These are phyloP conservation scores for Monoplex corrugatus DNA, from an alignment of 2,888 invertebrate genomes.

Conservation along the genomic window DNA sequence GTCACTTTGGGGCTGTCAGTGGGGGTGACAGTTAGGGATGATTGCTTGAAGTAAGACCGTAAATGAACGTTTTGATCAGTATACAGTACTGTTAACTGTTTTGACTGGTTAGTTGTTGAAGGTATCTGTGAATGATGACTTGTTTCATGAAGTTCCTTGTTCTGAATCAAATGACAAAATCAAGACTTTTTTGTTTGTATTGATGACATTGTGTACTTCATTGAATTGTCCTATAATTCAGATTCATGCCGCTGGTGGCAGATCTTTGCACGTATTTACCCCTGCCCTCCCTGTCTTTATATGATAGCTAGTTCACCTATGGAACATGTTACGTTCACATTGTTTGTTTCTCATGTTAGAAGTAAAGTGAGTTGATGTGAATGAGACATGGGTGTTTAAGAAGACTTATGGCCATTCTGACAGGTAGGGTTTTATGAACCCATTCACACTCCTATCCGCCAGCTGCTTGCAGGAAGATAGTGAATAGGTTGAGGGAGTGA, in stretches of 20 bases:
- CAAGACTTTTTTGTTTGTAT: not conserved
- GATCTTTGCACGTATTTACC: not conserved
- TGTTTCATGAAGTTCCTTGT: too few species aligned
- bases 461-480: too few species aligned
- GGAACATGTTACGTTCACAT: too few species aligned
- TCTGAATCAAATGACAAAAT: conserved; percentile 11
- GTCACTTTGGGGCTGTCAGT: not conserved
- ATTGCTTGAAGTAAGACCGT: not conserved
- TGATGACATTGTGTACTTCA: not conserved
- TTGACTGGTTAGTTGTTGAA: not conserved
- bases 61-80: not conserved
- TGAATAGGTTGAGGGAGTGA: too few species aligned
- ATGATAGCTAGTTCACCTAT: too few species aligned
- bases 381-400: too few species aligned
- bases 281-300: not conserved
- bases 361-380: too few species aligned
- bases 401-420: too few species aligned
- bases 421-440: too few species aligned
- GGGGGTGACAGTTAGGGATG: not conserved
- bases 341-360: too few species aligned
- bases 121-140: not conserved
- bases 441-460: too few species aligned
- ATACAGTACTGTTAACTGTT: not conserved
- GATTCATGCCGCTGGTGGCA: conserved; percentile 5
- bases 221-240: not conserved